phyloP scores from a whole-genome alignment of 2,797 vertebrate genomes.

The Micropoecilia bifurca region DNA sequence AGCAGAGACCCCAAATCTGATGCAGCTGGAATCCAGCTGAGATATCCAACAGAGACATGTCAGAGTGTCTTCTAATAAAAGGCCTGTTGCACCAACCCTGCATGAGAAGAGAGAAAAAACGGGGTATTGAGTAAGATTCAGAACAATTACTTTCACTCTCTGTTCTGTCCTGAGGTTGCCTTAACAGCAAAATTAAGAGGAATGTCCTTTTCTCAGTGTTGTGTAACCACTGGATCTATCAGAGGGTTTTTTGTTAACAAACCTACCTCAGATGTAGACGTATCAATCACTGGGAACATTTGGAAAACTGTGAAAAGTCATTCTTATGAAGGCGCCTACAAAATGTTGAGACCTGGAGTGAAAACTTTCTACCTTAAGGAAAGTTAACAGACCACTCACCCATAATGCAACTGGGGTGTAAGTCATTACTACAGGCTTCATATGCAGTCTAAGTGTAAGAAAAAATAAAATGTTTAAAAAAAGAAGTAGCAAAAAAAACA shows the following conservation, averaged over 20 bases:
- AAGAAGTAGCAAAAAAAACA: too few species aligned
- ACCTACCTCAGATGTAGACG: not conserved
- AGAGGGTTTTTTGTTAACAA: not conserved
- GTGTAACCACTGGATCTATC: not conserved
- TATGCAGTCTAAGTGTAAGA: not conserved
- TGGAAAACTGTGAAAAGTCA: not conserved
- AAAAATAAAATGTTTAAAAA: not conserved
- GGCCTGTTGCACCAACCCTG: constrained; percentile 3
- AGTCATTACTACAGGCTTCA: not conserved
- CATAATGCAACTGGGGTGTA: not conserved
- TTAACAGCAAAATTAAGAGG: not conserved
- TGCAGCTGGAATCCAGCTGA: not conserved
- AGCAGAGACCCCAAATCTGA: not conserved
- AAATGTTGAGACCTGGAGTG: not conserved
- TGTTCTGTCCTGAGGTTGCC: constrained; percentile 3
- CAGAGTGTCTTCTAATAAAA: not conserved
- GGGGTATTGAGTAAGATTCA: constrained; percentile 11
- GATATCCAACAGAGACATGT: not conserved
- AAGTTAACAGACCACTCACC: not conserved
- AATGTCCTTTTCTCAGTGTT: not conserved
- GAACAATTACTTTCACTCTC: constrained; percentile 21
- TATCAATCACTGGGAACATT: not conserved
- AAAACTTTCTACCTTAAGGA: not conserved
- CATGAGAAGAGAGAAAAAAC: not conserved
- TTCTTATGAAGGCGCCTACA: not conserved